Conservation (phyloP, 1,140 invertebrate species). For the Agrilus planipennis region DNA sequence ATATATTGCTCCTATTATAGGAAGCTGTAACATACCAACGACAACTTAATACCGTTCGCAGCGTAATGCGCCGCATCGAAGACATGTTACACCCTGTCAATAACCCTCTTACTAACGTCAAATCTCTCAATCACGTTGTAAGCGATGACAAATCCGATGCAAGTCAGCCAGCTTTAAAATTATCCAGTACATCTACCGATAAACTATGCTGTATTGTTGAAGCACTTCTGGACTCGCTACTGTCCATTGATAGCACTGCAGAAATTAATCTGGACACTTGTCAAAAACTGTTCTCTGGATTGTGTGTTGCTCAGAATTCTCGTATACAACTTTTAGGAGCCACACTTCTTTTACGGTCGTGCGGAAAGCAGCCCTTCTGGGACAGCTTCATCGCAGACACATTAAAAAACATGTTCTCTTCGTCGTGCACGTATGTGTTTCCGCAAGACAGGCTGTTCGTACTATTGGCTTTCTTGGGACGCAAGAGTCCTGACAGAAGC, state of each 20-base stretch:
- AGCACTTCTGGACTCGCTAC: slow-evolving; percentile 64
- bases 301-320: slow-evolving; percentile 43
- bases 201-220: slow-evolving; percentile 70
- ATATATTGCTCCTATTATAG: slow-evolving; percentile 27
- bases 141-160: too few species aligned
- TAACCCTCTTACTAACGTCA: too few species aligned
- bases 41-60: slow-evolving; percentile 63
- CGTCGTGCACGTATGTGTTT: slow-evolving; percentile 63
- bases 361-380: slow-evolving; percentile 74
- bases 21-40: slow-evolving; percentile 71
- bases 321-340: slow-evolving; percentile 59
- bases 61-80: slow-evolving; percentile 59
- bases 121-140: background rate
- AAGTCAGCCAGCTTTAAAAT: slow-evolving; percentile 29
- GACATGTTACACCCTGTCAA: slow-evolving; percentile 3
- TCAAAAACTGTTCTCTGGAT: slow-evolving; percentile 54
- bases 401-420: slow-evolving; percentile 64
- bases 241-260: slow-evolving; percentile 52
- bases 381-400: slow-evolving; percentile 75
- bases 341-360: slow-evolving; percentile 67
- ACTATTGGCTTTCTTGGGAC: slow-evolving; percentile 72
- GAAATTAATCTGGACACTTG: slow-evolving; percentile 50
- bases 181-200: slow-evolving; percentile 52
- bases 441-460: slow-evolving; percentile 83
- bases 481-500: slow-evolving; percentile 57